Evolutionary conservation across 2,113 vertebrate genomes (phyloP).

Genomic region (Calidris pugnax): DNA sequence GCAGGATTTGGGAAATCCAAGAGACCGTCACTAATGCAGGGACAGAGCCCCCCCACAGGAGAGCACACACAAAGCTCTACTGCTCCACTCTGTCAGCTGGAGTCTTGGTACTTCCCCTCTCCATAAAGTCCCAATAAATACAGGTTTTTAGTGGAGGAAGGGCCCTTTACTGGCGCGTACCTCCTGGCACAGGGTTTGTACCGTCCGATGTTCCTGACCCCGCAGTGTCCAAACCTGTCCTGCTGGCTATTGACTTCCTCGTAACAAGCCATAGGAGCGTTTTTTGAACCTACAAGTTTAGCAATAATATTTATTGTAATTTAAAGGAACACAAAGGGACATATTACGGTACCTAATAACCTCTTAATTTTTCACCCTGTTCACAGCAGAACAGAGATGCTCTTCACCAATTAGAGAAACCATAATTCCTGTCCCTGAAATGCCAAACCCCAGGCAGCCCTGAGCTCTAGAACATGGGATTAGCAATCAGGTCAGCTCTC

Average conservation of each 20-base stretch:
- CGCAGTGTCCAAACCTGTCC: slow-evolving; percentile 68
- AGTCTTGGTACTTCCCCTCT: fast-evolving
- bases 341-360: fast-evolving
- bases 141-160: not conserved
- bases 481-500: not conserved
- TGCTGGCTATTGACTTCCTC: slow-evolving; percentile 59
- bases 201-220: not conserved
- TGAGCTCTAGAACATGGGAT: not conserved
- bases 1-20: not conserved
- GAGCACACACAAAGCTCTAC: not conserved
- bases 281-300: slow-evolving; percentile 35
- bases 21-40: not conserved
- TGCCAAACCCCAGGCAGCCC: not conserved
- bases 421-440: not conserved
- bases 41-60: not conserved
- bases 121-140: fast-evolving
- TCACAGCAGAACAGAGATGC: not conserved
- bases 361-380: not conserved
- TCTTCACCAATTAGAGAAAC: not conserved
- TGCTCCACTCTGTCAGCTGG: not conserved
- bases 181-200: not conserved
- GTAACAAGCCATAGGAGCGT: not conserved
- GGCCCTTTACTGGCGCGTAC: not conserved
- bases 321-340: not conserved
- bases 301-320: too few species aligned